Percentiles rank a stretch among this genome's conserved stretches.
Conservation (phyloP, 2,113 vertebrate genomes). For the Chloropsis cyanopogon region DNA sequence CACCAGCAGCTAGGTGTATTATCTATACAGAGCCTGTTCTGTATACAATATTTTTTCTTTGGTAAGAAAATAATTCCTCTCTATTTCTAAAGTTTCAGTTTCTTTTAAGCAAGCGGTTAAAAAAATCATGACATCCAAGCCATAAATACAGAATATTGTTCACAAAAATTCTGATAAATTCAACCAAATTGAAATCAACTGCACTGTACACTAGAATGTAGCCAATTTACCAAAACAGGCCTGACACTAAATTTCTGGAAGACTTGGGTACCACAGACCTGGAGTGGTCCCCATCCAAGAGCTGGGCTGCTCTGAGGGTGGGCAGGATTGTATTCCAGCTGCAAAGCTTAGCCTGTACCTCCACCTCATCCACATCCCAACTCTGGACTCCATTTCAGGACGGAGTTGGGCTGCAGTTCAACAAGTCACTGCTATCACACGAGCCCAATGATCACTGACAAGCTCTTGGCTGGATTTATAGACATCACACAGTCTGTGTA, state of each 20-base stretch:
- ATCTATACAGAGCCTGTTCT: not conserved
- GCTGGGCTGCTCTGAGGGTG: not conserved
- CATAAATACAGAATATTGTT: not conserved
- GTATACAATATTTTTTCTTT: not conserved
- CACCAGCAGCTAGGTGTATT: not conserved
- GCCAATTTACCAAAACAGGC: not conserved
- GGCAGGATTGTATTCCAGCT: not conserved
- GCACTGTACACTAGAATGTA: not conserved
- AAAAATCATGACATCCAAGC: not conserved
- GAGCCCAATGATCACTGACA: not conserved
- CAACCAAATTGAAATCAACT: not conserved
- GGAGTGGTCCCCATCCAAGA: not conserved
- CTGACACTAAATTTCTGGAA: not conserved
- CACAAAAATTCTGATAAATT: not conserved
- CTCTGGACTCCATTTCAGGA: rapidly evolving
- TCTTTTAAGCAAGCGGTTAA: not conserved
- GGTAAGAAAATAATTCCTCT: not conserved
- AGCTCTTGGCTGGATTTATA: not conserved
- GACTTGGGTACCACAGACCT: not conserved
- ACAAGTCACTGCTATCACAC: not conserved
- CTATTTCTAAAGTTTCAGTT: not conserved
- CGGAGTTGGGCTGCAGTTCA: not conserved
- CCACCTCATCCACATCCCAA: not conserved
- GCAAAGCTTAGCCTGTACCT: rapidly evolving
- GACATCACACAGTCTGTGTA: not conserved